These are phyloP conservation scores for Chloromyia formosa DNA, from an alignment of 2,888 invertebrate species.

Conservation along the genomic window DNA sequence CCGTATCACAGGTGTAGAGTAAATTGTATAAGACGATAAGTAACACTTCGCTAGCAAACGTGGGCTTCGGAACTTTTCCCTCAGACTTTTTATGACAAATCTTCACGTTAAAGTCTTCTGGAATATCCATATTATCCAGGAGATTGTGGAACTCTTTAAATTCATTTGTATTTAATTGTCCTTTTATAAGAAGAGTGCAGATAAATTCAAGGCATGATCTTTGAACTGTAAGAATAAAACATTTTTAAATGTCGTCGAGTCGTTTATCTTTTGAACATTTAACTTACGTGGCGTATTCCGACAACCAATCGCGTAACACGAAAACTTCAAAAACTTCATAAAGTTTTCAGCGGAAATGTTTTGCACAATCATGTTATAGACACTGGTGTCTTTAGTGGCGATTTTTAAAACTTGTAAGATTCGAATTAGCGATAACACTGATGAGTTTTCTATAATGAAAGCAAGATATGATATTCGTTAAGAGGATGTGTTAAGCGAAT, in stretches of 20 bases:
- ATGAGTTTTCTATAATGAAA: constrained; percentile 6
- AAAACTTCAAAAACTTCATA: neutral
- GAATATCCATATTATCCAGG: constrained; percentile 35
- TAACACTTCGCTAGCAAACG: constrained; percentile 15
- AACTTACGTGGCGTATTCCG: constrained; percentile 8
- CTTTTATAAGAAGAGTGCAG: constrained; percentile 42
- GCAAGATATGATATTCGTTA: too few relatives aligned
- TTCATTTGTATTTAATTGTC: constrained; percentile 34
- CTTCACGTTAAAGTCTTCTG: neutral
- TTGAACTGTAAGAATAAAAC: constrained; percentile 40
- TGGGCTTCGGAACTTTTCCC: neutral
- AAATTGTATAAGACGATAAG: constrained; percentile 3
- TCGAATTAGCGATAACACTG: neutral
- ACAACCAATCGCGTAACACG: neutral
- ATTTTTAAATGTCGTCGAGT: neutral
- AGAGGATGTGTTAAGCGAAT: too few relatives aligned
- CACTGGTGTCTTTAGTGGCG: neutral
- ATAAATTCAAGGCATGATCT: constrained; percentile 42
- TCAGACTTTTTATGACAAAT: neutral
- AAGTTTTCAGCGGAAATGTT: neutral
- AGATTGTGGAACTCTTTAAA: constrained; percentile 40
- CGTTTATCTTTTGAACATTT: neutral
- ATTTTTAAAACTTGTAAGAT: constrained; percentile 1
- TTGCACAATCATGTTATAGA: neutral
- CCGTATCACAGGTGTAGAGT: neutral